These are phyloP conservation scores for Amiota minor DNA, from an alignment of 2,888 invertebrate genomes.

Conservation along the genomic window DNA sequence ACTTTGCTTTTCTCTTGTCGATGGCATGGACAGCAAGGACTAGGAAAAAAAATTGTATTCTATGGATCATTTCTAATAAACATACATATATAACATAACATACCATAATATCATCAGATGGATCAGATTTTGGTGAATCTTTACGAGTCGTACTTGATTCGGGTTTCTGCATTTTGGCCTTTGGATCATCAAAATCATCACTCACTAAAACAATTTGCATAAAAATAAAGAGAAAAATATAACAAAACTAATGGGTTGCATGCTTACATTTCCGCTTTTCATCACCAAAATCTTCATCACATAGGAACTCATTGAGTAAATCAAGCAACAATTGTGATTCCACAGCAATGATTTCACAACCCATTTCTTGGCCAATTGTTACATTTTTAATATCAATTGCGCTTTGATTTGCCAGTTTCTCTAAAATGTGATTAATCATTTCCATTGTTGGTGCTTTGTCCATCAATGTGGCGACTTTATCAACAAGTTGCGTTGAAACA, in stretches of 20 bases:
- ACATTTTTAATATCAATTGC: conserved; percentile 70
- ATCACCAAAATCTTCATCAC: conserved; percentile 70
- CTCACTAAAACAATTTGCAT: conserved; percentile 61
- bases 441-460: conserved; percentile 76
- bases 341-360: conserved; percentile 72
- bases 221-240: not conserved
- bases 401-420: conserved; percentile 83
- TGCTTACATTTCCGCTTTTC: conserved; percentile 64
- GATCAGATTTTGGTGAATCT: conserved; percentile 68
- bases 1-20: conserved; percentile 94
- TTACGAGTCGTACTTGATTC: conserved; percentile 57
- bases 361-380: conserved; percentile 70
- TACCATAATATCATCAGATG: conserved; percentile 82
- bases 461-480: conserved; percentile 75
- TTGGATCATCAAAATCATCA: conserved; percentile 55
- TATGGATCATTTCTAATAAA: conserved; percentile 11
- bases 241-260: not conserved
- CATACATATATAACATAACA: conserved; percentile 4
- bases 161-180: conserved; percentile 57
- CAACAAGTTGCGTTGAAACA: conserved; percentile 79
- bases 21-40: conserved; percentile 77
- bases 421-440: conserved; percentile 81
- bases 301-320: conserved; percentile 68
- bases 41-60: conserved; percentile 35
- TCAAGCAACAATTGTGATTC: conserved; percentile 66